Percentiles rank a stretch among this genome's conserved stretches.
These are phyloP conservation scores for Aphyosemion australe DNA, from an alignment of 2,113 vertebrate genomes.

Conservation along the genomic window DNA sequence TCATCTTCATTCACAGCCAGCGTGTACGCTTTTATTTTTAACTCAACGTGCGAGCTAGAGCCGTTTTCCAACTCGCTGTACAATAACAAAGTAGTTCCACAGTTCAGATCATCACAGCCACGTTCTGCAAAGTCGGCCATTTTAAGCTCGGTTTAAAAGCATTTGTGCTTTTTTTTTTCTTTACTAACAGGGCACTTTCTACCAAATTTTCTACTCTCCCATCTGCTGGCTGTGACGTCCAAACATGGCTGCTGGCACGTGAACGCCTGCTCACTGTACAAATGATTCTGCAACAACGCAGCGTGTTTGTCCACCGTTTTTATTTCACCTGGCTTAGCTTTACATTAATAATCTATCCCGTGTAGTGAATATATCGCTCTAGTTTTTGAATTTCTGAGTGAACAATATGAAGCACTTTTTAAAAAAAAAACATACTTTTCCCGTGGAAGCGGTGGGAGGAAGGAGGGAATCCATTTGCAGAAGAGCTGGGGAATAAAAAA, in stretches of 20 bases:
- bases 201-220: constrained; percentile 46
- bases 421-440: constrained; percentile 27
- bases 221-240: constrained; percentile 19
- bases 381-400: constrained; percentile 58
- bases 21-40: constrained; percentile 67
- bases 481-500: constrained; percentile 23
- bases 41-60: constrained; percentile 66
- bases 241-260: constrained; percentile 29
- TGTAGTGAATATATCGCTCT: constrained; percentile 63
- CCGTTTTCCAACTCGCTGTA: constrained; percentile 43
- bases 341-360: constrained; percentile 51
- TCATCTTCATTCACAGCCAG: constrained; percentile 57
- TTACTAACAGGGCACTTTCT: constrained; percentile 21
- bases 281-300: constrained; percentile 46
- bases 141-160: constrained; percentile 5
- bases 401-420: constrained; percentile 73
- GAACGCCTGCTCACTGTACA: constrained; percentile 57
- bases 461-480: constrained; percentile 45
- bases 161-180: not conserved
- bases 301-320: constrained; percentile 40
- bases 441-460: constrained; percentile 37
- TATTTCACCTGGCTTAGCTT: constrained; percentile 57
- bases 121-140: constrained; percentile 27
- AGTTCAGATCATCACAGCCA: constrained; percentile 32
- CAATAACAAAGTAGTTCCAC: constrained; percentile 64